Evolutionary conservation across 2,113 vertebrate genomes (phyloP).

Genomic region (Festucalex cinctus): DNA sequence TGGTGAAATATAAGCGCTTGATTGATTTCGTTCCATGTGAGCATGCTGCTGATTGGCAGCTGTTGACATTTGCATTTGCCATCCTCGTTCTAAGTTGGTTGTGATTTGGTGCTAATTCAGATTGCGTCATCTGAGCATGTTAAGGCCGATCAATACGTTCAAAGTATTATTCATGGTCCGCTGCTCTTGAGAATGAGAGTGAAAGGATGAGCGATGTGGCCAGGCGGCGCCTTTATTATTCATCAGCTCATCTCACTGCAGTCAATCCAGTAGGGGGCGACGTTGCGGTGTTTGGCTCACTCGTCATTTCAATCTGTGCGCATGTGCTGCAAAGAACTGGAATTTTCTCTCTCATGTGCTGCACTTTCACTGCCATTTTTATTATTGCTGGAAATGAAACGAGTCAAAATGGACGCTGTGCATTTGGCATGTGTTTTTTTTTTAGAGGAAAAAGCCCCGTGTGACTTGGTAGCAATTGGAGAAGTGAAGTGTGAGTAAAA

Average conservation of each 20-base stretch:
- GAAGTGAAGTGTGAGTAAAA: neutral
- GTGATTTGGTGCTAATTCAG: neutral
- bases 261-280: conserved; percentile 83
- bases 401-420: conserved; percentile 17
- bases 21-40: neutral
- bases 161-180: neutral
- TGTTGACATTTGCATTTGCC: conserved; percentile 49
- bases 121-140: conserved; percentile 23
- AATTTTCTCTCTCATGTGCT: conserved; percentile 23
- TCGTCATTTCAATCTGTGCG: neutral
- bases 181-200: neutral
- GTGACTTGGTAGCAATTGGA: conserved; percentile 32
- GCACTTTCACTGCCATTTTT: conserved; percentile 26
- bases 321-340: conserved; percentile 1
- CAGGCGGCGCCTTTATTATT: conserved; percentile 46
- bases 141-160: conserved; percentile 2
- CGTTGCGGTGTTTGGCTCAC: conserved; percentile 75
- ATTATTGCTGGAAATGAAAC: conserved; percentile 32
- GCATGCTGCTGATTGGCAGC: conserved; percentile 28
- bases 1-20: neutral
- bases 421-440: conserved; percentile 36
- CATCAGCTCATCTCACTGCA: conserved; percentile 65
- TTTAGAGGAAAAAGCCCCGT: conserved; percentile 12
- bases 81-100: conserved; percentile 22
- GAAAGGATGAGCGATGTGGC: conserved; percentile 2